Evolutionary conservation across 2,113 vertebrate genomes (phyloP).

Genomic region (Natator depressus): DNA sequence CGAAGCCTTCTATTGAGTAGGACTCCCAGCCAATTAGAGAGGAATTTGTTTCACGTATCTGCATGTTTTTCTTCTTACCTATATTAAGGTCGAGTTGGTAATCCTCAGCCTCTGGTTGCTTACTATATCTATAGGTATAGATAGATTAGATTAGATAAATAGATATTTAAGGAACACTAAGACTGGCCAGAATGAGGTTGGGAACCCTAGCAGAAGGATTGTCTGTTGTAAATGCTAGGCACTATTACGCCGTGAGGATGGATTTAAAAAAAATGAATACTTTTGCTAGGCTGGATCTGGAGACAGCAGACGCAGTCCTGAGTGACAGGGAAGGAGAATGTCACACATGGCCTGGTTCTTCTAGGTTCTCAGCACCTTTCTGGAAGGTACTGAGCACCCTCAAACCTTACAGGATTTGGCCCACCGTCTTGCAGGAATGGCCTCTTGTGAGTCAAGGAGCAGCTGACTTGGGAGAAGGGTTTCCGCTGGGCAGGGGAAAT

Average conservation of each 20-base stretch:
- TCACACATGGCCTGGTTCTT: not conserved
- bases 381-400: not conserved
- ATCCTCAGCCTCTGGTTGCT: slow-evolving; percentile 24
- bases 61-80: slow-evolving; percentile 67
- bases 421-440: not conserved
- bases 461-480: no score
- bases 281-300: fast-evolving
- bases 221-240: not conserved
- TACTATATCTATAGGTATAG: not conserved
- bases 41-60: slow-evolving; percentile 40
- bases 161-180: not conserved
- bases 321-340: not conserved
- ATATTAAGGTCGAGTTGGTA: slow-evolving; percentile 35
- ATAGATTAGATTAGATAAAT: no score
- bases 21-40: slow-evolving; percentile 39
- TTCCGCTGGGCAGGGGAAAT: not conserved
- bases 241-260: not conserved
- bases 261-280: not conserved
- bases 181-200: not conserved
- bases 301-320: not conserved
- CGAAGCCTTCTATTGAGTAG: slow-evolving; percentile 44
- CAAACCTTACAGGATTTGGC: not conserved
- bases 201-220: not conserved
- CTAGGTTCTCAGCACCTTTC: not conserved
- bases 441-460: not conserved